Evolutionary conservation across 2,113 vertebrate species (phyloP), one percentile per base, ranked within the genome.

Genomic region (Daboia siamensis): DNA sequence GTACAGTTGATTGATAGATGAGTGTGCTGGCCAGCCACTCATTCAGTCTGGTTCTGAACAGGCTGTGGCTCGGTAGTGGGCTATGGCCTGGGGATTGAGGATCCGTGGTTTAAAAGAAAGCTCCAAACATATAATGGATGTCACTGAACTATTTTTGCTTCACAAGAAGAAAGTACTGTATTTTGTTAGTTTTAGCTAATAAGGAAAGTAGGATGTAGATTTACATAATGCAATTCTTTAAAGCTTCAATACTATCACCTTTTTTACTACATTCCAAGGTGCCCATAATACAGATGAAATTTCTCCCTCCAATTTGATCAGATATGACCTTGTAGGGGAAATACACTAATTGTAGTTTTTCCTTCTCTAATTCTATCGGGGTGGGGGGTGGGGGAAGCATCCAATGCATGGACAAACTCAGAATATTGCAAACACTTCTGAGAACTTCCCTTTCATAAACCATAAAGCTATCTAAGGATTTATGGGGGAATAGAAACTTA

Each of bases 41-140:
- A 0, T 1, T 4, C 26, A 64, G 26, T 26, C 11, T 1, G 1
- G 29, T 64, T 64, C 26, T 1, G 5, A 69, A 69, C 4, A 69
- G 1, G 4, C 29, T 1, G 4, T 29, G 9, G 24, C 1, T 10
- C 0, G 0, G 6, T 61, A 33, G 29, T 69, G 29, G 64, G 64
- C 29, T 69, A 13, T 5, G n/a, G 12, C 29, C 13, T 5, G 13
- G 13, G 2, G 5, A 2, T 15, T 15, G 12, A 13, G 29, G n/a
- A 33, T 1, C 5, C 4, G 2, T n/a, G 29, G 29, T 33, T 80
- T 44, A 7, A 80, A 39, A 80, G 91, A 69, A 17, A 80, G 51
- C 92, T 94, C 92, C 93, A 94, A 52, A n/a, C 46, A 52, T 46
- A 59, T 24, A 89, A 94, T 0, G 90, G 92, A 90, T 57, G 74